Conservation (phyloP, 2,797 vertebrate genomes). For the Trachops cirrhosus region DNA sequence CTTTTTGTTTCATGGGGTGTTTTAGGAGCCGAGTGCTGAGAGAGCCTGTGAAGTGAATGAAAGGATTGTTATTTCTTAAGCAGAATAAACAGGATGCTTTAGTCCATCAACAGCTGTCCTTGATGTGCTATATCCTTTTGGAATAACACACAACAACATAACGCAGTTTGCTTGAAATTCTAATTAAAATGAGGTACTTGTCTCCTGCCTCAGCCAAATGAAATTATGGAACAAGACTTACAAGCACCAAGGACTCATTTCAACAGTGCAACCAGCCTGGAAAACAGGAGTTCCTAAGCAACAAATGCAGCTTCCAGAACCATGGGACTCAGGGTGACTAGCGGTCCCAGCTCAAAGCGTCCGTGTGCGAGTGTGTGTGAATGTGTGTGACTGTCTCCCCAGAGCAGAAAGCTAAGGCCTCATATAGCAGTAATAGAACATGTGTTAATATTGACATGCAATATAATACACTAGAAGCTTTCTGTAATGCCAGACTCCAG, state of each 20-base stretch:
- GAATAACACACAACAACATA: slow-evolving; percentile 56
- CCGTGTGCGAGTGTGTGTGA: background rate
- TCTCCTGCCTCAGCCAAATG: slow-evolving; percentile 67
- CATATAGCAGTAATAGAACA: background rate
- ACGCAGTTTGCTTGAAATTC: slow-evolving; percentile 68
- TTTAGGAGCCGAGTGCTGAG: background rate
- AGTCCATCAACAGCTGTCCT: slow-evolving; percentile 56
- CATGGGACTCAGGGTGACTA: background rate
- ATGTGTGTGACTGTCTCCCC: background rate
- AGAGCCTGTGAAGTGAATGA: slow-evolving; percentile 18
- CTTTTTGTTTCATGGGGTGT: slow-evolving; percentile 3
- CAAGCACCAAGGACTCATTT: slow-evolving; percentile 50
- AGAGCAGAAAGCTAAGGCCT: background rate
- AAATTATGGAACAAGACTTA: slow-evolving; percentile 60
- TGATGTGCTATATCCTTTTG: slow-evolving; percentile 47
- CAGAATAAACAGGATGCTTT: slow-evolving; percentile 51
- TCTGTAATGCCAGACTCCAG: slow-evolving; percentile 12
- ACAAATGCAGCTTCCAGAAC: slow-evolving; percentile 11
- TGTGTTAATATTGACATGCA: background rate
- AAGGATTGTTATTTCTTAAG: slow-evolving; percentile 31
- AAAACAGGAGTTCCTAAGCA: background rate
- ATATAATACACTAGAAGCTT: background rate
- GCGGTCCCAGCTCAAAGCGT: background rate
- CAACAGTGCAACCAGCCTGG: slow-evolving; percentile 1
- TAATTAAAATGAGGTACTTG: slow-evolving; percentile 74